phyloP scores from a whole-genome alignment of 2,888 invertebrate species.

The Drosophila siamana region DNA sequence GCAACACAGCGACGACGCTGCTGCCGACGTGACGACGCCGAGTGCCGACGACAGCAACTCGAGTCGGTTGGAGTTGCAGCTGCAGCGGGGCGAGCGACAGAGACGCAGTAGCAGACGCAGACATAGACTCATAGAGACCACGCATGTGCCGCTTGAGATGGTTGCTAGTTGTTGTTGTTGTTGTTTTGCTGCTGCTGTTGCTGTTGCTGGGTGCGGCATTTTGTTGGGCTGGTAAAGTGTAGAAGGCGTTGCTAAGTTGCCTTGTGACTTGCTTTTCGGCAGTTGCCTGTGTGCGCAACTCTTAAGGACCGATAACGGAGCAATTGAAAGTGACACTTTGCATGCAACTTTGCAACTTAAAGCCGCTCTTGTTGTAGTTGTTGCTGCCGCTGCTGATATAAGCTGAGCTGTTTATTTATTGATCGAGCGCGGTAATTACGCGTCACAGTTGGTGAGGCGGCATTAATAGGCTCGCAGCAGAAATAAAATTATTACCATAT shows the following conservation, averaged over 20 bases:
- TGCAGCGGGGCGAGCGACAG: constrained; percentile 41
- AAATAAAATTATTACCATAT: constrained; percentile 66
- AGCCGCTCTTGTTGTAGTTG: constrained; percentile 42
- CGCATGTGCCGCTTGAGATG: constrained; percentile 61
- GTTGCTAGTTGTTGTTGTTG: constrained; percentile 28
- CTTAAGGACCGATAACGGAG: constrained; percentile 60
- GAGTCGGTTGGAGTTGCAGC: constrained; percentile 57
- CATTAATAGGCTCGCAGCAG: constrained; percentile 38
- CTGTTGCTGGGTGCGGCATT: constrained; percentile 68
- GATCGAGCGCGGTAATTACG: constrained; percentile 70
- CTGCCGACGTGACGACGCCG: constrained; percentile 29
- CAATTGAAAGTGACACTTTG: constrained; percentile 63
- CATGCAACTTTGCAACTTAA: constrained; percentile 39
- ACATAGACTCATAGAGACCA: constrained; percentile 54
- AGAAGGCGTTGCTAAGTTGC: constrained; percentile 69
- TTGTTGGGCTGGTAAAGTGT: constrained; percentile 36
- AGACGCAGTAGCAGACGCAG: constrained; percentile 12
- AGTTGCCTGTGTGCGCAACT: constrained; percentile 39
- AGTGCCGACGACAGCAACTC: constrained; percentile 37
- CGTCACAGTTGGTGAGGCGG: constrained; percentile 29
- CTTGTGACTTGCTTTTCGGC: constrained; percentile 65
- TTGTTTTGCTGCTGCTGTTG: constrained; percentile 28
- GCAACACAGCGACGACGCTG: constrained; percentile 40
- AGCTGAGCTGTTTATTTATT: constrained; percentile 75
- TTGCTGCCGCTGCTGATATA: constrained; percentile 49